Conservation (phyloP, 2,888 invertebrate genomes). For the Arenicola marina region DNA sequence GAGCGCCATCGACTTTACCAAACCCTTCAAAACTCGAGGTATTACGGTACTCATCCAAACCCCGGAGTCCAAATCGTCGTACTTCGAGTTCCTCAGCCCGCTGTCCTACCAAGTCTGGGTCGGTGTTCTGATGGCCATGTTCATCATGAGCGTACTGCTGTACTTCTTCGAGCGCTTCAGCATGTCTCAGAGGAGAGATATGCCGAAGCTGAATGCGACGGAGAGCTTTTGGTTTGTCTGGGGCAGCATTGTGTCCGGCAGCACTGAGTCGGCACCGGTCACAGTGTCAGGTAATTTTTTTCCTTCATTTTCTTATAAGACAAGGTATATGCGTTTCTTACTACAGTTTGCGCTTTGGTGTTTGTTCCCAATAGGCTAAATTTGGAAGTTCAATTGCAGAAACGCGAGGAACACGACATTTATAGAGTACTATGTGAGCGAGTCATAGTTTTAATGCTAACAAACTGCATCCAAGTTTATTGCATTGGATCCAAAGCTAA, state of each 20-base stretch:
- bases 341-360: no score
- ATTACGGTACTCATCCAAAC: constrained; percentile 54
- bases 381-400: no score
- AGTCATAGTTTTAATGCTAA: no score
- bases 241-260: constrained; percentile 51
- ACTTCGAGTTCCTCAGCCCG: constrained; percentile 57
- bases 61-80: constrained; percentile 45
- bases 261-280: constrained; percentile 18
- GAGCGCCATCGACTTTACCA: constrained; percentile 56
- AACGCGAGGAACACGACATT: no score
- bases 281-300: constrained; percentile 10
- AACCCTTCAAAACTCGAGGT: constrained; percentile 57
- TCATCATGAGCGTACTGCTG: constrained; percentile 47
- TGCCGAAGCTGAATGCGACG: constrained; percentile 37
- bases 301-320: no score
- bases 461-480: no score
- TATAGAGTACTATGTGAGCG: no score
- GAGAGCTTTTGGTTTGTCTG: constrained; percentile 58
- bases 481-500: no score
- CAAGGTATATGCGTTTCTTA: no score
- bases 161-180: constrained; percentile 49
- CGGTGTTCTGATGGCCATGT: constrained; percentile 49
- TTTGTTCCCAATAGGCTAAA: no score
- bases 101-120: constrained; percentile 48
- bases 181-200: constrained; percentile 37